Evolutionary conservation across 2,797 vertebrate genomes (phyloP).

Genomic region (Epinephelus awoara): DNA sequence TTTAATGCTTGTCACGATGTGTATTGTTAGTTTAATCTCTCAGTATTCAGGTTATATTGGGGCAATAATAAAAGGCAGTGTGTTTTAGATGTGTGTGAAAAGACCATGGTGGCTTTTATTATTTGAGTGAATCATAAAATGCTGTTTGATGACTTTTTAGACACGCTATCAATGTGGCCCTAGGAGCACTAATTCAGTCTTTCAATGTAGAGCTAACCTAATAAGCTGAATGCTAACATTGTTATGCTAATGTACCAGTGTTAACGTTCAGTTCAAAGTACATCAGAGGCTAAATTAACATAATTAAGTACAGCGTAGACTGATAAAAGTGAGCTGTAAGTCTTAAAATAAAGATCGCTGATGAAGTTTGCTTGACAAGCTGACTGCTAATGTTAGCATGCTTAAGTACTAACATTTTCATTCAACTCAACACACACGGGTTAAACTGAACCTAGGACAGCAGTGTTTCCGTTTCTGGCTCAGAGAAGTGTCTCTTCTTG

Average conservation of each 20-base stretch:
- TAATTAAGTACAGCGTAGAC: too few species aligned
- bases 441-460: too few species aligned
- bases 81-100: slow-evolving; percentile 3
- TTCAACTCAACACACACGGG: neutral
- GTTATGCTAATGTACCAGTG: too few species aligned
- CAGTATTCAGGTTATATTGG: neutral
- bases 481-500: too few species aligned
- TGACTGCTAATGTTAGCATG: neutral
- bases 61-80: neutral
- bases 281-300: too few species aligned
- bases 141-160: neutral
- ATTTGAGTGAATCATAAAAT: slow-evolving; percentile 6
- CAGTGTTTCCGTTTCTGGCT: too few species aligned
- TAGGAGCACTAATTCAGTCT: neutral
- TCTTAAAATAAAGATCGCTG: too few species aligned
- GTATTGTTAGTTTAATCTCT: neutral
- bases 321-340: too few species aligned
- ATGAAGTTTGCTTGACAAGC: too few species aligned
- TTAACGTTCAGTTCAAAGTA: too few species aligned
- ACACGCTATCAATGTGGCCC: neutral
- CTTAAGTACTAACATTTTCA: neutral
- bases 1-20: neutral
- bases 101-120: neutral
- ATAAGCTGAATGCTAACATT: too few species aligned
- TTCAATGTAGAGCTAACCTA: too few species aligned